Conservation (phyloP, 2,797 vertebrate species). For the Onychomys arenicola region DNA sequence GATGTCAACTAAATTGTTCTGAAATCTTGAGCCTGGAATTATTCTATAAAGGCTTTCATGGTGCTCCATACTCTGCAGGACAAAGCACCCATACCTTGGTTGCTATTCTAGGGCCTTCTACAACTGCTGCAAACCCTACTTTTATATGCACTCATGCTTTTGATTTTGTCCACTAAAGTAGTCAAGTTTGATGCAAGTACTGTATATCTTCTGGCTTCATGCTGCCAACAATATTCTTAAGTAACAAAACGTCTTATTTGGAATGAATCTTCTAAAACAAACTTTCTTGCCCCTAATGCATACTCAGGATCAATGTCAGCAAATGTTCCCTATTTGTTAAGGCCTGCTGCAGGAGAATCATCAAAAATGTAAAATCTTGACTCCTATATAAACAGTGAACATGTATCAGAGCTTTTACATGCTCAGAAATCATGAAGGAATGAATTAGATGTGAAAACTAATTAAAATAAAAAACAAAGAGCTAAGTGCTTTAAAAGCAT, state of each 20-base stretch:
- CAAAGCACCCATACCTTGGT: not conserved
- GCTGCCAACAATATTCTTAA: not conserved
- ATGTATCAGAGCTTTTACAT: not conserved
- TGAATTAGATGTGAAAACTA: not conserved
- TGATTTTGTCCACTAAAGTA: not conserved
- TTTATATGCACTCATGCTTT: not conserved
- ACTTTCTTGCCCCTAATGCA: not conserved
- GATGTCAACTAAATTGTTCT: not conserved
- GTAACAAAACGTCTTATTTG: not conserved
- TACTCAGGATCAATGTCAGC: not conserved
- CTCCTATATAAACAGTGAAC: not conserved
- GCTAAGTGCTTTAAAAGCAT: not conserved
- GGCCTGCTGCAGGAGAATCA: not conserved
- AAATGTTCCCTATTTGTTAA: not conserved
- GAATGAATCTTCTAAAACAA: not conserved
- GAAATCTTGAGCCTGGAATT: not conserved
- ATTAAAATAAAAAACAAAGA: not conserved
- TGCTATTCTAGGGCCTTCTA: not conserved
- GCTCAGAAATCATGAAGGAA: slow-evolving; percentile 11
- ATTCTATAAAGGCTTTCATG: not conserved
- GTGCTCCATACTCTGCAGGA: not conserved
- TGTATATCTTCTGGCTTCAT: not conserved
- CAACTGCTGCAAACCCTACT: not conserved
- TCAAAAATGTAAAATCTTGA: not conserved
- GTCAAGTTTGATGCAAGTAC: not conserved